Conservation (phyloP, 1,140 invertebrate genomes). For the Bombus waltoni region DNA sequence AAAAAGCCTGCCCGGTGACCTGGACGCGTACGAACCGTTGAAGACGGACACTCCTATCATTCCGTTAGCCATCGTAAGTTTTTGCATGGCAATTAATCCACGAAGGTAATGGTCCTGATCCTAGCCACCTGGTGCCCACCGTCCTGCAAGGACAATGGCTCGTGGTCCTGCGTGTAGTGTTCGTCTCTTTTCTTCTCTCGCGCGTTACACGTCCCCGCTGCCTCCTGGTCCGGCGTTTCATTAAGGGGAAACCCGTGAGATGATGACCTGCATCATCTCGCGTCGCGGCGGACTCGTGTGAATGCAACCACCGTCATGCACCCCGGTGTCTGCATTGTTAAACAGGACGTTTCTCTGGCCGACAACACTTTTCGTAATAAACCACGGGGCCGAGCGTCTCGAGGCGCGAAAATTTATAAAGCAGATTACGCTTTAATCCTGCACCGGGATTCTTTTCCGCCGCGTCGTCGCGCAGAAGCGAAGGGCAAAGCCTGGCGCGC, state of each 20-base stretch:
- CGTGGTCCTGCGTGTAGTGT: constrained; percentile 17
- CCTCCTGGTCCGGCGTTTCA: constrained; percentile 61
- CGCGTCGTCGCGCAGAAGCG: neutral
- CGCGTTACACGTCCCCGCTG: constrained; percentile 34
- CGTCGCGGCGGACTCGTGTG: constrained; percentile 38
- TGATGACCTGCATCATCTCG: constrained; percentile 67
- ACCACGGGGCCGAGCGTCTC: constrained; percentile 5
- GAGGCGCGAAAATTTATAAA: constrained; percentile 15
- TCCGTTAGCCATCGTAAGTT: constrained; percentile 74
- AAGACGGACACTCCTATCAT: constrained; percentile 70
- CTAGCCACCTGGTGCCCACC: constrained; percentile 71
- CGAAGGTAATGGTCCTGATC: constrained; percentile 73
- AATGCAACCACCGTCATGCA: neutral
- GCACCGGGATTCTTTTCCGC: neutral
- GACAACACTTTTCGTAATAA: constrained; percentile 16
- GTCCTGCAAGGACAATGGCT: constrained; percentile 73
- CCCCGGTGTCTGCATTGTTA: constrained; percentile 30
- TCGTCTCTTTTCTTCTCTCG: constrained; percentile 25
- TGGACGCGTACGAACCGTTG: constrained; percentile 58
- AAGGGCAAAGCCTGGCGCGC: too few relatives aligned
- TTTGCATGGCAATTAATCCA: constrained; percentile 78
- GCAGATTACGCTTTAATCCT: constrained; percentile 28
- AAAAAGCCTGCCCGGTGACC: constrained; percentile 53
- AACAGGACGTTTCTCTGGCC: constrained; percentile 23
- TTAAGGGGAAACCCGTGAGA: constrained; percentile 62